Percentiles rank a stretch among this genome's conserved stretches.
These are phyloP conservation scores for Solea senegalensis DNA, from an alignment of 2,113 vertebrate genomes.

Conservation along the genomic window DNA sequence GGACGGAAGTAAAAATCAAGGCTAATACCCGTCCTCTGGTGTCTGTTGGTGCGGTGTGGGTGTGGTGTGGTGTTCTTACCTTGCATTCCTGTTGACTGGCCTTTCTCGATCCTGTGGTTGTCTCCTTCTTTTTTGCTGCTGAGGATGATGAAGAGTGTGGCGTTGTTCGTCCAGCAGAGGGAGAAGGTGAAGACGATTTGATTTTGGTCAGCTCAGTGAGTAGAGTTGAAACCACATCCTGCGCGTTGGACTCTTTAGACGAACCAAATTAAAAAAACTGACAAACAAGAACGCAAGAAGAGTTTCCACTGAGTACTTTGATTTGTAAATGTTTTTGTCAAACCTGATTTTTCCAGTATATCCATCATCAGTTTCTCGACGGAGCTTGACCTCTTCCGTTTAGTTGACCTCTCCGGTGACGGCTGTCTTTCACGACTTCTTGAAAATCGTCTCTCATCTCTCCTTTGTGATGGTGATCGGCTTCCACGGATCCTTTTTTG, in stretches of 20 bases:
- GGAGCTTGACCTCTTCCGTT: not conserved
- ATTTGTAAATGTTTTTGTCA: constrained; percentile 12
- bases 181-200: too few relatives aligned
- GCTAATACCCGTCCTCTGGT: not conserved
- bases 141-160: not conserved
- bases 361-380: constrained; percentile 47
- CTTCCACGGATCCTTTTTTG: not conserved
- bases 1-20: too few relatives aligned
- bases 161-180: not conserved
- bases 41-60: too few relatives aligned
- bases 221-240: not conserved
- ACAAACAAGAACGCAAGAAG: not conserved
- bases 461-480: not conserved
- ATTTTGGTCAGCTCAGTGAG: not conserved
- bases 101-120: not conserved
- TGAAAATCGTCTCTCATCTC: not conserved
- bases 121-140: not conserved
- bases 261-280: not conserved
- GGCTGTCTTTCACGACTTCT: not conserved
- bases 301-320: too few relatives aligned
- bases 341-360: constrained; percentile 60
- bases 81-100: not conserved
- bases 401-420: not conserved
- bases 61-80: too few relatives aligned
- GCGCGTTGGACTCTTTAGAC: not conserved